Conservation (phyloP, 2,888 invertebrate species). For the Onthophagus sagittarius region DNA sequence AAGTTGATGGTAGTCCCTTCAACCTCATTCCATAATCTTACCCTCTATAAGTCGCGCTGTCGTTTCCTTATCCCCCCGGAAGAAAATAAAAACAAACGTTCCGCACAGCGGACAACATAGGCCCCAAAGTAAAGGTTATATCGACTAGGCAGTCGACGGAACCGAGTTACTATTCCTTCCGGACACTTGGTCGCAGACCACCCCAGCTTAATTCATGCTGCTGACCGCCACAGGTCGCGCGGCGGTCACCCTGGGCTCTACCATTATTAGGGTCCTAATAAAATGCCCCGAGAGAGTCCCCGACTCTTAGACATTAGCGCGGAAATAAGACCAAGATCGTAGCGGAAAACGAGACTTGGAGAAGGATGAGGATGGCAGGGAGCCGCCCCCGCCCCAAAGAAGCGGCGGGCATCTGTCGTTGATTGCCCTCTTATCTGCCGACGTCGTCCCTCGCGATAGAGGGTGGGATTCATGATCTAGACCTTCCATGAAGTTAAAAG, state of each 20-base stretch:
- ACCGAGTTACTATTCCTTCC: background rate
- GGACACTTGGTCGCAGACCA: background rate
- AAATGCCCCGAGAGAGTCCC: slow-evolving; percentile 32
- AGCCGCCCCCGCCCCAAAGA: background rate
- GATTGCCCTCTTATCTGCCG: slow-evolving; percentile 30
- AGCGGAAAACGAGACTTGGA: slow-evolving; percentile 31
- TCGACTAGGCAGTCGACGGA: background rate
- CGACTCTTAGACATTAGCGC: slow-evolving; percentile 38
- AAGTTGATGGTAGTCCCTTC: background rate
- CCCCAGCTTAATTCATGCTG: background rate
- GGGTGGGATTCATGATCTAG: background rate
- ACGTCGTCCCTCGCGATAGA: slow-evolving; percentile 21
- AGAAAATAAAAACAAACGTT: background rate
- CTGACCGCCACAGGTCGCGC: background rate
- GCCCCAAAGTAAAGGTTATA: background rate
- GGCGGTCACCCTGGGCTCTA: background rate
- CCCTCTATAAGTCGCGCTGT: background rate
- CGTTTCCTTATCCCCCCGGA: background rate
- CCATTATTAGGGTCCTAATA: slow-evolving; percentile 31
- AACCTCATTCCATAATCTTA: background rate
- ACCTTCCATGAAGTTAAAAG: background rate
- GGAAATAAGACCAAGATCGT: slow-evolving; percentile 36
- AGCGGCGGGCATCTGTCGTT: slow-evolving; percentile 32
- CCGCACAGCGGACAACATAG: background rate
- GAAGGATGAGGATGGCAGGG: background rate